phyloP scores from a whole-genome alignment of 2,888 invertebrate genomes.

The Carabus problematicus region DNA sequence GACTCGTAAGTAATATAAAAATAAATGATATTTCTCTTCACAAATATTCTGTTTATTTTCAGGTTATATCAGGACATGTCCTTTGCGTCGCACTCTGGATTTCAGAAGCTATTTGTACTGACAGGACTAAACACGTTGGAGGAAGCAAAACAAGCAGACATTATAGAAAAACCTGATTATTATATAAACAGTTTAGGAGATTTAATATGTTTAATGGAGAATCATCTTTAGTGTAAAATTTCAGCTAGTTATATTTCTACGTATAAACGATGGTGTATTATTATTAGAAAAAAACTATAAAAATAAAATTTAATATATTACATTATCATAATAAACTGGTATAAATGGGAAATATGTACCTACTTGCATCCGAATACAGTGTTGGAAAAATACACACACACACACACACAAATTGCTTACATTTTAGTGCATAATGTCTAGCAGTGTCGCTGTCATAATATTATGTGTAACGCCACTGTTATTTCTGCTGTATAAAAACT shows the following conservation, averaged over 20 bases:
- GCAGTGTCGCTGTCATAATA: too few species aligned
- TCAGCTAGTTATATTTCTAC: not conserved
- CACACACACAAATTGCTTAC: too few species aligned
- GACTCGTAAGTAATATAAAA: constrained; percentile 69
- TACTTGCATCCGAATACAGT: too few species aligned
- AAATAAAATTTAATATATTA: too few species aligned
- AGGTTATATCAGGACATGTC: constrained; percentile 81
- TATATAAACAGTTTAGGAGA: constrained; percentile 55
- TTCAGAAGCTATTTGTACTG: constrained; percentile 76
- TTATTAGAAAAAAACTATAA: too few species aligned
- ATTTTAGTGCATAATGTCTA: too few species aligned
- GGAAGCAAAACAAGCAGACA: constrained; percentile 55
- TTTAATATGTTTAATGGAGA: constrained; percentile 45
- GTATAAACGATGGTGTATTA: too few species aligned
- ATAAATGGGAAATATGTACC: too few species aligned
- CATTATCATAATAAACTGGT: too few species aligned
- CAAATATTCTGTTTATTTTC: constrained; percentile 49
- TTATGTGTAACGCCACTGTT: too few species aligned
- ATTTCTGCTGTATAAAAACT: too few species aligned
- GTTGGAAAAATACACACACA: too few species aligned
- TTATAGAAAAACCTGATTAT: constrained; percentile 62
- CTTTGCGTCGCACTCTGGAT: constrained; percentile 73
- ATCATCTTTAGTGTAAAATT: constrained; percentile 17
- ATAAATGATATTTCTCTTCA: not conserved
- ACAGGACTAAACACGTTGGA: constrained; percentile 62